Percentiles rank a stretch among this genome's conserved stretches.
These are phyloP conservation scores for Scleropages formosus DNA, from an alignment of 2,797 vertebrate genomes.

Conservation along the genomic window DNA sequence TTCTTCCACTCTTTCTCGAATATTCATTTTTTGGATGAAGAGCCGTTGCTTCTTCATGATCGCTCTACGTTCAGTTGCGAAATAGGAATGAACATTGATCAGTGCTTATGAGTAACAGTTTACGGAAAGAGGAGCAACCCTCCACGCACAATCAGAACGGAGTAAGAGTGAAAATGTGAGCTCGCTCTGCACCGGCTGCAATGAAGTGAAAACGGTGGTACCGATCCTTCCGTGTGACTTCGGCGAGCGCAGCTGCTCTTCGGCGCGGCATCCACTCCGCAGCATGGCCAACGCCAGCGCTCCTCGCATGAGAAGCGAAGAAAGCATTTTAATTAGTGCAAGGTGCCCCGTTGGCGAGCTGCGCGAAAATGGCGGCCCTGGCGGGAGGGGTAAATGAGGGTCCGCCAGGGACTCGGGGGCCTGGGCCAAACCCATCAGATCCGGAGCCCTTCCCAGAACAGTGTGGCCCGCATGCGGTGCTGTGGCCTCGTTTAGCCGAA, in stretches of 20 bases:
- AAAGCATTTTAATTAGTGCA: constrained; percentile 57
- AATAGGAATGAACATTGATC: background rate
- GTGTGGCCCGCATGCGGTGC: no score
- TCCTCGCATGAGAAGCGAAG: constrained; percentile 47
- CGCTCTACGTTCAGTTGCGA: background rate
- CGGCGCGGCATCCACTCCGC: background rate
- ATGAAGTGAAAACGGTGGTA: background rate
- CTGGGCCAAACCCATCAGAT: background rate
- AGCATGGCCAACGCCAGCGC: background rate
- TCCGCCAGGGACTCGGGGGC: background rate
- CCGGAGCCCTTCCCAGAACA: background rate
- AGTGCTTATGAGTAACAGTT: no score
- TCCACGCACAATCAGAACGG: background rate
- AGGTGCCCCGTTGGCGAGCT: constrained; percentile 47
- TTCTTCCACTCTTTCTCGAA: background rate
- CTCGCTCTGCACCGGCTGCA: background rate
- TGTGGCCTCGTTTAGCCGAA: background rate
- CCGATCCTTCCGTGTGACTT: background rate
- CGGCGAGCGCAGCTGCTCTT: background rate
- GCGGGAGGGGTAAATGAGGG: constrained; percentile 2
- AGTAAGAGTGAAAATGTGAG: no score
- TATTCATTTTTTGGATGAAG: background rate
- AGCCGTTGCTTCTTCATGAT: no score
- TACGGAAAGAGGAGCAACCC: no score
- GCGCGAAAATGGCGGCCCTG: constrained; percentile 6